Base-by-base conservation (phyloP, 1,140 invertebrate species). In the Eurosta solidaginis region DNA sequence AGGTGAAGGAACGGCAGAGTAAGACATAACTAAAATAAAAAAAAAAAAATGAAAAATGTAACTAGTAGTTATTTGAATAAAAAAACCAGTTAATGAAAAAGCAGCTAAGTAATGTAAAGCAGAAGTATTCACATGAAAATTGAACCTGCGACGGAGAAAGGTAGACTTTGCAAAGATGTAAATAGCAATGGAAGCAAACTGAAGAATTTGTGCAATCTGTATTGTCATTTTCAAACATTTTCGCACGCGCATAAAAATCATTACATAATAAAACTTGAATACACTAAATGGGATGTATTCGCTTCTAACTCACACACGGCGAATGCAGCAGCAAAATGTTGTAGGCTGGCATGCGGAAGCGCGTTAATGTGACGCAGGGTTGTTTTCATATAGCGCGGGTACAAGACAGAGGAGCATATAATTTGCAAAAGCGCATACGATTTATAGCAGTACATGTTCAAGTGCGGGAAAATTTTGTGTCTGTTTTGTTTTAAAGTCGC, bases 201-300 rank as follows among this genome's bases (percentile, higher is more conserved):
- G 29, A n/a, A 59, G 33, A 29, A 0, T 68, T 29, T 40, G 1
- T 68, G 33, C 33, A n/a, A n/a, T n/a, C n/a, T n/a, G n/a, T n/a
- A 3, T 33, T 59, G 54, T 22, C 59, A 68, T 40, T 68, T 17
- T 33, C 3, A 68, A 42, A n/a, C n/a, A 47, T 20, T 68, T 68
- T 68, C 59, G 33, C 59, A 68, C 59, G 59, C 59, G 33, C 59
- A 68, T 68, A 68, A 68, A 63, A 68, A 68, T 40, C 59, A n/a
- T 68, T 33, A 20, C 59, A 40, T 2, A 42, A 3, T 68, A 40
- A 68, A 68, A 25, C n/a, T 22, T 5, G 14, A 10, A 40, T 68
- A 9, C 7, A 33, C 45, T 47, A n/a, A 12, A 47, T n/a, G 45
- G 14, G n/a, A 47, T 47, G 45, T n/a, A n/a, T 47, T 47, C 45